A percentile compares a stretch with the other conserved stretches of the same genome.
Evolutionary conservation across 92 coral and sea anemone species (phyloP).

Genomic region (Palythoa grandis): DNA sequence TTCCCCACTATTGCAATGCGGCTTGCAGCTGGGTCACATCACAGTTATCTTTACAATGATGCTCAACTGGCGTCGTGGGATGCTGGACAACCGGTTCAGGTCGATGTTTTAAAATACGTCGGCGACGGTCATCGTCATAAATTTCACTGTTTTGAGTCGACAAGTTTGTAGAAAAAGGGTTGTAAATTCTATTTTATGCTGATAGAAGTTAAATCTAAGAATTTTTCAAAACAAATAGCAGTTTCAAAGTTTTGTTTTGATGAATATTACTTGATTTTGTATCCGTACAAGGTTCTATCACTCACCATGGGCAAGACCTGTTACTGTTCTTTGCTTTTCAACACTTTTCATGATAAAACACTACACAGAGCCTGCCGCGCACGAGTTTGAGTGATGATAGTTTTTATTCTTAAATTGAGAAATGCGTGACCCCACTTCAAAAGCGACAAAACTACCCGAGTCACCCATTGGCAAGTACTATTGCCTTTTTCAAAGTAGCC

Average conservation of each 20-base stretch:
- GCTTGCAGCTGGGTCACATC: not conserved
- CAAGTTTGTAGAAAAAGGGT: conserved; percentile 21
- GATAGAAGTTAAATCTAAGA: conserved; percentile 1
- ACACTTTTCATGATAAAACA: conserved; percentile 2
- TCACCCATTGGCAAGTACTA: no score
- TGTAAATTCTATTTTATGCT: conserved; percentile 16
- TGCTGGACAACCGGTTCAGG: conserved; percentile 5
- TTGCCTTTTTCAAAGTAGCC: no score
- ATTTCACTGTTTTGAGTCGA: conserved; percentile 9
- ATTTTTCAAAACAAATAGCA: conserved; percentile 13
- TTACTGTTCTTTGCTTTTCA: conserved; percentile 2
- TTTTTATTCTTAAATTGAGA: conserved; percentile 5
- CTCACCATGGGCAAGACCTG: not conserved
- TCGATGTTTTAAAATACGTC: conserved; percentile 7
- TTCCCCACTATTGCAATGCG: not conserved
- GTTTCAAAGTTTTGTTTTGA: conserved; percentile 16
- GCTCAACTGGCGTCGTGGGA: conserved; percentile 8
- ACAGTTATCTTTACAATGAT: conserved; percentile 14
- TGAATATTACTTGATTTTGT: conserved; percentile 9
- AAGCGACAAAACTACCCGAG: not conserved
- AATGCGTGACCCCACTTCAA: conserved; percentile 13
- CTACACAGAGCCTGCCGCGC: not conserved
- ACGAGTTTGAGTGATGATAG: conserved; percentile 4
- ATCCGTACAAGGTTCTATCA: conserved; percentile 4
- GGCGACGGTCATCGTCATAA: not conserved